These are phyloP conservation scores for Chelonus formosanus DNA, from an alignment of 2,888 invertebrate species.

Conservation along the genomic window DNA sequence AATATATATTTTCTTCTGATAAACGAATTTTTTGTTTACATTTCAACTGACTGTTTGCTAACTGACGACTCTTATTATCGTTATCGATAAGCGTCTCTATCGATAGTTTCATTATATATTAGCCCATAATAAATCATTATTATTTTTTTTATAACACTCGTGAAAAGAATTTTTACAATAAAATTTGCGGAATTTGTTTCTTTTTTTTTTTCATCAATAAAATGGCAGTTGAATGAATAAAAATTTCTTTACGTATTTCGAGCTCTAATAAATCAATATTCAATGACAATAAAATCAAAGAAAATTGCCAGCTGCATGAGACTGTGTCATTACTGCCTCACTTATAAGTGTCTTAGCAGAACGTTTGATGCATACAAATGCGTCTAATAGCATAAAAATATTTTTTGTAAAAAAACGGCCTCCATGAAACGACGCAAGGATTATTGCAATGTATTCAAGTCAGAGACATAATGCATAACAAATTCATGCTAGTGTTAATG, in stretches of 20 bases:
- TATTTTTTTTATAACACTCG: not conserved
- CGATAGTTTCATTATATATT: conserved; percentile 3
- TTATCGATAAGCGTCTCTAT: conserved; percentile 12
- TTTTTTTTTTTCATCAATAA: too few relatives aligned
- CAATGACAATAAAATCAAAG: conserved; percentile 2
- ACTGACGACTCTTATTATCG: conserved; percentile 17
- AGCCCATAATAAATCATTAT: conserved; percentile 11
- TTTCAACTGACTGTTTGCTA: conserved; percentile 11
- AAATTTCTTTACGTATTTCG: not conserved
- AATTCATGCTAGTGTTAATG: not conserved
- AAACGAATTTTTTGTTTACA: conserved; percentile 28
- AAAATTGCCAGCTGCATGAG: conserved; percentile 1
- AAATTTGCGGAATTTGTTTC: too few relatives aligned
- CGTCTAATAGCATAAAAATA: not conserved
- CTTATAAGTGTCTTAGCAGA: not conserved
- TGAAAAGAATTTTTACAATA: too few relatives aligned
- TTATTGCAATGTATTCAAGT: not conserved
- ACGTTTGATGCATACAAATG: not conserved
- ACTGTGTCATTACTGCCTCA: not conserved
- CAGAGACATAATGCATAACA: conserved; percentile 3
- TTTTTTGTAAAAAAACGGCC: not conserved
- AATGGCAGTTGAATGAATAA: too few relatives aligned
- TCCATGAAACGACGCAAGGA: not conserved
- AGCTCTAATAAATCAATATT: not conserved
- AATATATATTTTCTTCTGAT: not conserved